phyloP scores from a whole-genome alignment of 2,113 vertebrate genomes.

The Neopipo cinnamomea region DNA sequence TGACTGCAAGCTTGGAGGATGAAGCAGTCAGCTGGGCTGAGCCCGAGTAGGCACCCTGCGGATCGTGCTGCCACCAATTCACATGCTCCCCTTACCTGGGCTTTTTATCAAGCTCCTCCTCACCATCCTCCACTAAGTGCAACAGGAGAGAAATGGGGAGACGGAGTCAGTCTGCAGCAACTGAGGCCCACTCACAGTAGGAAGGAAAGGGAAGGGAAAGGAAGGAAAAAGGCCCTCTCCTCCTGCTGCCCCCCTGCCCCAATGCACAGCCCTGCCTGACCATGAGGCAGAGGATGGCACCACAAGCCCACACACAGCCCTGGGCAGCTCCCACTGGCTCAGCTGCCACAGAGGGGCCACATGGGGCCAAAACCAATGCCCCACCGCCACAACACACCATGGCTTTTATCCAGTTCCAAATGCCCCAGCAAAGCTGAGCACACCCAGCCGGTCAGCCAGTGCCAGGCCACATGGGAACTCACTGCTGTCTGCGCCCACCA shows the following conservation, averaged over 20 bases:
- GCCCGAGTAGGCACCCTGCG: neutral
- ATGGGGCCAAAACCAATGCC: accelerated
- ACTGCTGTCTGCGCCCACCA: slow-evolving; percentile 94
- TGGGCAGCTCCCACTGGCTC: accelerated
- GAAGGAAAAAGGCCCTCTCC: neutral
- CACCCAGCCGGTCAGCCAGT: neutral
- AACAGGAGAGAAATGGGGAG: slow-evolving; percentile 60
- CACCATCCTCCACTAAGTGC: slow-evolving; percentile 90
- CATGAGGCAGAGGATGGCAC: accelerated
- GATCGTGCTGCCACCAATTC: neutral
- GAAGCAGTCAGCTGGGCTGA: neutral
- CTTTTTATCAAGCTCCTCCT: slow-evolving; percentile 88
- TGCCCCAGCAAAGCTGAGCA: neutral
- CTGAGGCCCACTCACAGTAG: neutral
- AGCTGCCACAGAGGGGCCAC: neutral
- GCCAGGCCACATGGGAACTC: slow-evolving; percentile 63
- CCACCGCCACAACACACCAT: accelerated
- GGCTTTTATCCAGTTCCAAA: accelerated
- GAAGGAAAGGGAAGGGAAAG: neutral
- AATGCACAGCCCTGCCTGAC: neutral
- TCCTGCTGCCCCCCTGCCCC: neutral
- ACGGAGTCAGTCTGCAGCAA: neutral
- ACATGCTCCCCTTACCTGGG: slow-evolving; percentile 83
- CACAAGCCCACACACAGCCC: accelerated
- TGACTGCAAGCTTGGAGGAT: neutral